Base-by-base conservation (phyloP, 2,888 invertebrate species). In the Parnassius mnemosyne region DNA sequence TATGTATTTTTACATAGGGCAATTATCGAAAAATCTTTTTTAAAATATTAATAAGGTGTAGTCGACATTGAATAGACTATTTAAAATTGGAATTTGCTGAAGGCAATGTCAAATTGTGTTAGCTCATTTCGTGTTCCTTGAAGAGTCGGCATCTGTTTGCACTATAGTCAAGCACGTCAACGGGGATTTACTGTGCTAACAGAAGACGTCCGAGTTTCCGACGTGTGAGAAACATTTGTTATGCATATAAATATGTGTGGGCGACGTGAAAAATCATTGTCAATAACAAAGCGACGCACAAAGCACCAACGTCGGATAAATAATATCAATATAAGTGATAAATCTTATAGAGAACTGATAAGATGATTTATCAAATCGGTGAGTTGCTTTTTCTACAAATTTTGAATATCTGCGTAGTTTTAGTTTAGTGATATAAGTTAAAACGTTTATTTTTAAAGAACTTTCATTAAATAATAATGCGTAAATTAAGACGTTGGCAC, bases 301-400 rank as follows among this genome's bases (percentile, higher is more conserved):
- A 25, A 43, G 12, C 43, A 52, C 42, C 51, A 16, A 46, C 41
- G 44, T 52, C 51, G 16, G 63, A 63, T 51, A 56, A 55, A 10
- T 46, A 47, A 59, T 46, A 41, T 59, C 34, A 52, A 51, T 10
- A 13, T 3, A 55, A 47, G 16, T 50, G 13, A 47, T 49, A 49
- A 13, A 49, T 49, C 13, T 9, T 49, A 25, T 11, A 56, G n/a
- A 43, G 43, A 34, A 46, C 59, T 51, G 41, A 34, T 60, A 53
- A 52, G n/a, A 64, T 64, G 63, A 53, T 57, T 64, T 57, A 57
- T 53, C 60, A 57, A 56, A 53, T 57, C 56, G 60, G 63, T 64
- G 60, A 64, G 63, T 60, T 52, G 20, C 53, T 61, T 49, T 16
- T 10, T 34, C 34, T 5, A 34, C 5, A 34, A 34, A 34, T 34